Percentiles rank a stretch among this genome's conserved stretches.
Conservation (phyloP, 2,888 invertebrate genomes). For the Terebella lapidaria region DNA sequence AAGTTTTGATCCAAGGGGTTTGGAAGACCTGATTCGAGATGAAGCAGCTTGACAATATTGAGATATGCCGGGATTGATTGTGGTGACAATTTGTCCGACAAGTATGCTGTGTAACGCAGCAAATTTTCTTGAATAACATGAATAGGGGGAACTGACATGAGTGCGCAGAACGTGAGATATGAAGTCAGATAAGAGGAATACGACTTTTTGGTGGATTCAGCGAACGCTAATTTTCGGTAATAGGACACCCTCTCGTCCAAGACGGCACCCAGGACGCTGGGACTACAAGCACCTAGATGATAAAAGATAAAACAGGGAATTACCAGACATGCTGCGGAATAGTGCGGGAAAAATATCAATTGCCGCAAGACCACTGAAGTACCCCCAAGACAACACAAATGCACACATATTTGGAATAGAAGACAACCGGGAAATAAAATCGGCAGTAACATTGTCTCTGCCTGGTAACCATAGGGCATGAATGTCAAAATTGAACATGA, state of each 20-base stretch:
- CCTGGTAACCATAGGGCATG: background rate
- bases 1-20: background rate
- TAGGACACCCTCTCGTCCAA: too few relatives aligned
- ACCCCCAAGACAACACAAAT: background rate
- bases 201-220: too few relatives aligned
- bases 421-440: background rate
- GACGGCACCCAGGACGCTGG: background rate
- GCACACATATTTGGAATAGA: background rate
- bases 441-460: background rate
- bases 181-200: background rate
- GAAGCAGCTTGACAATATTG: background rate
- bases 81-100: background rate
- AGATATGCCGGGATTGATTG: background rate
- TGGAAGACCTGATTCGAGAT: background rate
- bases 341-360: background rate
- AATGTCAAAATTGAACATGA: background rate
- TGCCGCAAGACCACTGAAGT: background rate
- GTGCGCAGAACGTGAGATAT: background rate
- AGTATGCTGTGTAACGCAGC: background rate
- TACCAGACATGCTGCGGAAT: background rate
- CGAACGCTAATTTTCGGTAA: too few relatives aligned
- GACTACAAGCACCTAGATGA: background rate
- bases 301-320: too few relatives aligned
- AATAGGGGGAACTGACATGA: background rate
- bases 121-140: background rate